Evolutionary conservation across 1,140 invertebrate genomes (phyloP).

Genomic region (Aphis gossypii): DNA sequence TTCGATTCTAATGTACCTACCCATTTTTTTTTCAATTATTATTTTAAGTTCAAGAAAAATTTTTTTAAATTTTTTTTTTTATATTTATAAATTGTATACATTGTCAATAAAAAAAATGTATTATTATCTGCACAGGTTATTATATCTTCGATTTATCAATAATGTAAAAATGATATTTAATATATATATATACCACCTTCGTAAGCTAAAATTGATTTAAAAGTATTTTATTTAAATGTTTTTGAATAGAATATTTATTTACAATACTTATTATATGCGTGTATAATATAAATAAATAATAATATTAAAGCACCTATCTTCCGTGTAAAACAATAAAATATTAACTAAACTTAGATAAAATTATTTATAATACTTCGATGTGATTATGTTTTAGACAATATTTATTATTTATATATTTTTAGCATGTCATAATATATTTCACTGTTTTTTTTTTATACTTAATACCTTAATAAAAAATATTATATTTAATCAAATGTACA

Average conservation of each 20-base stretch:
- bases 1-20: not conserved
- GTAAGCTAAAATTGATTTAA: not conserved
- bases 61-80: not conserved
- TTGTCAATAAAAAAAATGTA: not conserved
- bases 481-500: constrained; percentile 4
- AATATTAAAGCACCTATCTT: not conserved
- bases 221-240: not conserved
- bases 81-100: not conserved
- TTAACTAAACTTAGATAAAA: not conserved
- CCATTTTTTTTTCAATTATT: not conserved
- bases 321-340: not conserved
- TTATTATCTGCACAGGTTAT: not conserved
- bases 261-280: not conserved
- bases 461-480: not conserved
- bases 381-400: not conserved
- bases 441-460: not conserved
- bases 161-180: not conserved
- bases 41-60: too few relatives aligned
- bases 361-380: not conserved
- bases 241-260: not conserved
- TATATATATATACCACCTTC: not conserved
- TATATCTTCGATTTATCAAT: not conserved
- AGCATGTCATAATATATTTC: not conserved
- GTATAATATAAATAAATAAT: not conserved
- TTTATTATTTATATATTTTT: not conserved